Conservation (phyloP, 2,113 vertebrate species). For the Mellivora capensis region DNA sequence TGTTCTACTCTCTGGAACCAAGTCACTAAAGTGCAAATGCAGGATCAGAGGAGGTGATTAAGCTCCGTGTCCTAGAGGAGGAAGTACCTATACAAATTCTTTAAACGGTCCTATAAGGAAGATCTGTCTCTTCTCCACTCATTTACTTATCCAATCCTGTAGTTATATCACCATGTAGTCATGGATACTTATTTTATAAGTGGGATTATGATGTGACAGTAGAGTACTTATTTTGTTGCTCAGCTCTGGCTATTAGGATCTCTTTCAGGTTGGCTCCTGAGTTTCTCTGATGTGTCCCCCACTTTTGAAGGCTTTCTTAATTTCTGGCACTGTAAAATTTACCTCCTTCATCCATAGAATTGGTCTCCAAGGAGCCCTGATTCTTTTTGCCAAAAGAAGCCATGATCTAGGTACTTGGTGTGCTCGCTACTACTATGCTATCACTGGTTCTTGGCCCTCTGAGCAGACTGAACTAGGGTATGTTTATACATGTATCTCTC, state of each 20-base stretch:
- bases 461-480: neutral
- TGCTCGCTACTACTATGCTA: neutral
- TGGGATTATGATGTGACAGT: neutral
- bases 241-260: neutral
- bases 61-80: neutral
- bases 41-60: neutral
- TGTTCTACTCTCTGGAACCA: neutral
- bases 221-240: neutral
- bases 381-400: neutral
- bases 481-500: neutral
- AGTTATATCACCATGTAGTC: neutral
- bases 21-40: neutral
- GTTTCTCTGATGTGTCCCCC: neutral
- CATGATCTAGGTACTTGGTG: neutral
- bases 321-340: neutral
- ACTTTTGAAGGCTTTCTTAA: neutral
- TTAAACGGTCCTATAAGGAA: neutral
- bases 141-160: neutral
- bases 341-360: neutral
- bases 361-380: neutral
- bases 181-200: neutral
- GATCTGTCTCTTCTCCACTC: neutral
- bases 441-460: neutral
- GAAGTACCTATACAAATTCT: neutral
- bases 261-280: neutral